Conservation (phyloP, 2,797 vertebrate species). For the Notolabrus celidotus region DNA sequence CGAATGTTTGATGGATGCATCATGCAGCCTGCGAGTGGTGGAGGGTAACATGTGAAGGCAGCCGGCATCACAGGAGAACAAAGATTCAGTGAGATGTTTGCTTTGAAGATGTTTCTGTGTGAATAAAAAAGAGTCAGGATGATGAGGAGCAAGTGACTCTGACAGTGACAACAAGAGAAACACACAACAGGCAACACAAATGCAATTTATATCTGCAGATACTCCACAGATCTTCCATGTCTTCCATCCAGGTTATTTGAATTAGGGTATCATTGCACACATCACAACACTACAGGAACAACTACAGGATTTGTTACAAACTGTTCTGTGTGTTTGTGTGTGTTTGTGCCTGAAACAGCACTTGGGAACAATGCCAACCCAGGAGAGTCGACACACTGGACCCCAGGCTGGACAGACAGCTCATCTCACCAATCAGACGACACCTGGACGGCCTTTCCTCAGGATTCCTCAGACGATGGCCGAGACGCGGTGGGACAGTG, state of each 20-base stretch:
- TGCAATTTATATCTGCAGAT: no score
- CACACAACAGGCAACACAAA: no score
- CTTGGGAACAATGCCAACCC: conserved; percentile 35
- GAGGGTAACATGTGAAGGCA: not conserved
- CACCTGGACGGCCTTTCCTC: conserved; percentile 82
- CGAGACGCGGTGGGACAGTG: conserved; percentile 68
- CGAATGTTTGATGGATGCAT: conserved; percentile 19
- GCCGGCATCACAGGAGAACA: conserved; percentile 17
- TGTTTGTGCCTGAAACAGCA: conserved; percentile 50
- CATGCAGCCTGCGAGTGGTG: not conserved
- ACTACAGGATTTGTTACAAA: not conserved
- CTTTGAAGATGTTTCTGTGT: not conserved
- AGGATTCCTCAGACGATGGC: conserved; percentile 47
- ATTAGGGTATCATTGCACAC: no score
- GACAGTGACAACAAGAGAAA: no score
- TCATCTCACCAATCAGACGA: conserved; percentile 69
- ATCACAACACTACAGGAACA: conserved; percentile 2
- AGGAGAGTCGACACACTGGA: conserved; percentile 58
- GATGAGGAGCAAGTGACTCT: no score
- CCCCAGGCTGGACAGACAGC: conserved; percentile 51
- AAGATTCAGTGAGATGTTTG: conserved; percentile 6
- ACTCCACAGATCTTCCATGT: no score
- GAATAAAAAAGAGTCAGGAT: not conserved
- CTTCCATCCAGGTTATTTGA: no score
- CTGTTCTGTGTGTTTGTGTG: conserved; percentile 1